Base-by-base conservation (phyloP, 2,113 vertebrate species). In the Mormoops blainvillei region DNA sequence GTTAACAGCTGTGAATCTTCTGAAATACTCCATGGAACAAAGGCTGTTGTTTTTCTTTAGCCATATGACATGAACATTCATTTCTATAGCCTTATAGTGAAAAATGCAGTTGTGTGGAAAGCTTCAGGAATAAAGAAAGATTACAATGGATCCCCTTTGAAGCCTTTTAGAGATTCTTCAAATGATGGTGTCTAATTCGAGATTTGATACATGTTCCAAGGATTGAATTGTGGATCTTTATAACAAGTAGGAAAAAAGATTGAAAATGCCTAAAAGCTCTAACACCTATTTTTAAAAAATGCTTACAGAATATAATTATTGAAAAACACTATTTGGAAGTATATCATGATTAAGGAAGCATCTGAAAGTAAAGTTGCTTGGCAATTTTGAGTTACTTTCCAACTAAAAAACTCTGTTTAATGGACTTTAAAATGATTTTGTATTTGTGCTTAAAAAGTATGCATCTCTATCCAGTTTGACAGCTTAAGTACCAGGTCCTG, bases 361-460 rank as follows among this genome's bases (percentile, higher is more conserved):
- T 91, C 74, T 93, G 88, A 91, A 97, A 96, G 86, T 87, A 86
- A 93, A 94, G 68, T 92, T 94, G 50, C 24, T 91, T 81, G 65
- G 89, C 86, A 89, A 94, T 95, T 97, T 96, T 96, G 89, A 94
- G 38, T 96, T 96, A 88, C 65, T 94, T 36, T 91, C 45, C 91
- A 89, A 80, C 77, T 74, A 65, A 76, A 87, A 87, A 96, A 84
- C 78, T 96, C 73, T 76, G 41, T 80, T 96, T 96, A 91, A 94
- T 88, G 82, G 94, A 95, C 65, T 97, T 97, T 94, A 89, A 96
- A 96, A 96, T 94, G 89, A 93, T 89, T 94, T 89, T 81, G 20
- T 93, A 91, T 95, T 91, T 93, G 45, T 61, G 13, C 95, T 96
- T 93, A 54, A 94, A 88, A 93, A 80, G 83, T 96, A 84, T 81